Percentiles rank a stretch among this genome's conserved stretches.
These are phyloP conservation scores for Furnarius figulus DNA, from an alignment of 2,113 vertebrate species.

Conservation along the genomic window DNA sequence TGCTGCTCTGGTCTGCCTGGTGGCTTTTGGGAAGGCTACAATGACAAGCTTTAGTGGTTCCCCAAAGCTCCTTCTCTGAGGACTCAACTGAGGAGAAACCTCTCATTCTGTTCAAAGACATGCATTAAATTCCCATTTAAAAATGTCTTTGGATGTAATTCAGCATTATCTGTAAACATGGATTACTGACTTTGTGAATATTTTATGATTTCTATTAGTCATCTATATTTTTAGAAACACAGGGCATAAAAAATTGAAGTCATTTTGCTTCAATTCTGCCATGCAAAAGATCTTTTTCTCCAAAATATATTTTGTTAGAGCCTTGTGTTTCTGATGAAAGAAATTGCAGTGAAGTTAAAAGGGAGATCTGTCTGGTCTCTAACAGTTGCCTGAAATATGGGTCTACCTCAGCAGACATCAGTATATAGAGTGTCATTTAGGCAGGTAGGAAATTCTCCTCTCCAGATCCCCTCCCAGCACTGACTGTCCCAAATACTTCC, in stretches of 20 bases:
- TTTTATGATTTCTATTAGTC: constrained; percentile 67
- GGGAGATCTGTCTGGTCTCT: neutral
- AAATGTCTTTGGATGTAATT: neutral
- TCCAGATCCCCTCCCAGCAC: neutral
- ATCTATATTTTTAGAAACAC: constrained; percentile 68
- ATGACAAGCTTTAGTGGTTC: neutral
- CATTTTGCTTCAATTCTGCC: constrained; percentile 44
- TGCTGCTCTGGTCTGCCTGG: fast-evolving
- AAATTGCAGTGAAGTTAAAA: neutral
- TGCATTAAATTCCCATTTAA: neutral
- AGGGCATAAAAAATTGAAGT: constrained; percentile 69
- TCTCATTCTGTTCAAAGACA: neutral
- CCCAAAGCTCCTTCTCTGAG: neutral
- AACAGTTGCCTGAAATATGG: neutral
- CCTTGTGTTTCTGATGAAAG: neutral
- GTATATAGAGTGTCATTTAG: neutral
- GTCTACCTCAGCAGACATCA: neutral
- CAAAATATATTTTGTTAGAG: neutral
- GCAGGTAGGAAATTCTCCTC: neutral
- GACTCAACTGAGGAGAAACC: neutral
- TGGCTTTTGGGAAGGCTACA: neutral
- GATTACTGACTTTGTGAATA: constrained; percentile 66
- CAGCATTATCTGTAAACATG: constrained; percentile 13
- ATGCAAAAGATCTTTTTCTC: neutral
- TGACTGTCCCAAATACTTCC: neutral